Evolutionary conservation across 2,888 invertebrate genomes (phyloP), one percentile per base, ranked within the genome.

Genomic region (Platycheirus albimanus): DNA sequence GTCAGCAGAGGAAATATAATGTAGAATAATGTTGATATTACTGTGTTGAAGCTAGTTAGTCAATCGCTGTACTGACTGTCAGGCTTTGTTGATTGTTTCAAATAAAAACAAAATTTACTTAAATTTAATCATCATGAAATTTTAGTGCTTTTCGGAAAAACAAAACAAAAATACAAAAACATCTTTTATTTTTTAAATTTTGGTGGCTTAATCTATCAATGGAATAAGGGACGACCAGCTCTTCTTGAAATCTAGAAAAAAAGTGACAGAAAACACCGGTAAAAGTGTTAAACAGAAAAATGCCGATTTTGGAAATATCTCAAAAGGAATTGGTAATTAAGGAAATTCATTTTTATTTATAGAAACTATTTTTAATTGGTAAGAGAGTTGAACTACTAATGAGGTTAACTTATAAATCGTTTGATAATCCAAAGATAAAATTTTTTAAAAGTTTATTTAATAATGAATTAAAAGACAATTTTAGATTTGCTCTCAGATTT

Each of bases 241-340:
- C n/a, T 47, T 15, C 33, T 41, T 54, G 43, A 20, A 45, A 15
- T 45, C 13, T 38, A n/a, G 30, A n/a, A 54, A 13, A 67, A 51
- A 15, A 51, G 24, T 58, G 7, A 45, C 28, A 28, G n/a, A 56
- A n/a, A 36, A 20, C 8, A n/a, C 38, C 3, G 15, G 3, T 30
- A 11, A 45, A 19, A 51, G 13, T 30, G 13, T 47, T 7, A 19
- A 52, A 7, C 24, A 67, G 10, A 7, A 63, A 20, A 28, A 67
- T 56, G 54, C 63, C 63, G 13, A 54, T 64, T 17, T 17, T 83
- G 38, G 83, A 83, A 77, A 74, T 83, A 51, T 41, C 69, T 5
- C 72, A 56, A 64, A 83, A 83, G 41, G 83, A 83, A 69, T 51
- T 77, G 83, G 83, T 83, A 78, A 83, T 15, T 74, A 56, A 63